Evolutionary conservation across 2,797 vertebrate genomes (phyloP).

Genomic region (Fistularia tabacaria): DNA sequence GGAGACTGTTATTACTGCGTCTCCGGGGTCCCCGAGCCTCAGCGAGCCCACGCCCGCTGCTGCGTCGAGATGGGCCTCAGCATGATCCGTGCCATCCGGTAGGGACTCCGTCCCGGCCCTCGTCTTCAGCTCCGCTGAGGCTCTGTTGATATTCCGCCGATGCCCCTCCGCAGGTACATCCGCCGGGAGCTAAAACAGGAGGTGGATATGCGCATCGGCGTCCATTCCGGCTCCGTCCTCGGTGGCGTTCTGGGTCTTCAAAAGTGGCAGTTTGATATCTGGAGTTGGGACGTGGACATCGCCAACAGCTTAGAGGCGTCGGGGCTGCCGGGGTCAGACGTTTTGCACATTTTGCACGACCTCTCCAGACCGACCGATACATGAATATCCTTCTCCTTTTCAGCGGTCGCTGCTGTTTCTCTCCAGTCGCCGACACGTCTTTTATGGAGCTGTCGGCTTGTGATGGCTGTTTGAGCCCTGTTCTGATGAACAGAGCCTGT

Average conservation of each 20-base stretch:
- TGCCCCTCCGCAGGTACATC: conserved; percentile 55
- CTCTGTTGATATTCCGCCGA: too few species aligned
- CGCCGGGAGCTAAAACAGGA: conserved; percentile 94
- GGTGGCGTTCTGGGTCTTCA: conserved; percentile 96
- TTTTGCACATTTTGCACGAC: too few species aligned
- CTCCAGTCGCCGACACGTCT: too few species aligned
- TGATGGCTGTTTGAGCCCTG: too few species aligned
- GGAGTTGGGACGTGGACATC: conserved; percentile 97
- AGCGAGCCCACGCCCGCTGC: conserved; percentile 89
- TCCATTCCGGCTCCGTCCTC: conserved; percentile 93
- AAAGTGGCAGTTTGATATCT: conserved; percentile 96
- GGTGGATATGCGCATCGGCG: conserved; percentile 94
- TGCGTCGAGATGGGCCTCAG: conserved; percentile 98
- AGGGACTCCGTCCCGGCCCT: conserved; percentile 32
- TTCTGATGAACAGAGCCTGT: too few species aligned
- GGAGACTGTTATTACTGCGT: conserved; percentile 98
- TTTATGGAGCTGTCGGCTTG: too few species aligned
- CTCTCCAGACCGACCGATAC: too few species aligned
- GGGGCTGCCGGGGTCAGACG: conserved; percentile 60
- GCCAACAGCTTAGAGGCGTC: conserved; percentile 93
- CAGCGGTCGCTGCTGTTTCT: too few species aligned
- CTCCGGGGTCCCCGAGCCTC: conserved; percentile 91
- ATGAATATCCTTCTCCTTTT: too few species aligned
- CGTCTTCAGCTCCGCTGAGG: too few species aligned
- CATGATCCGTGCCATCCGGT: conserved; percentile 97